A percentile compares a stretch with the other conserved stretches of the same genome.
These are phyloP conservation scores for Channallabes apus DNA, from an alignment of 2,797 vertebrate genomes.

Conservation along the genomic window DNA sequence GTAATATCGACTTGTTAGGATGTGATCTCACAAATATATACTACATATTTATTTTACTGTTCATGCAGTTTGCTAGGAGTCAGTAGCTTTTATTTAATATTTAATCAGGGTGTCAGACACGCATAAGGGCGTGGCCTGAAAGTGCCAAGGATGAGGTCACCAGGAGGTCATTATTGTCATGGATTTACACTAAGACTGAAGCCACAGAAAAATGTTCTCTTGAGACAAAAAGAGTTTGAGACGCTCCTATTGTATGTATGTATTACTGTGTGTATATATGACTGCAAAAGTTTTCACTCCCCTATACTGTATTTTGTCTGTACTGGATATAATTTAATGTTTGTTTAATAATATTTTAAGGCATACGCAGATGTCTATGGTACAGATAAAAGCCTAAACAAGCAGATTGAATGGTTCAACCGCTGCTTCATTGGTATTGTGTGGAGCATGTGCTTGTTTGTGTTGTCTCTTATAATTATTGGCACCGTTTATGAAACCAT, in stretches of 20 bases:
- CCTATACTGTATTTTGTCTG: not conserved
- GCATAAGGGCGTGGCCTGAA: not conserved
- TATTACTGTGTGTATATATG: not conserved
- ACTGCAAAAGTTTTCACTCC: not conserved
- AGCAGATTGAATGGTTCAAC: slow-evolving; percentile 36
- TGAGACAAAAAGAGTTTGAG: not conserved
- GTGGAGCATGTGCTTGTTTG: not conserved
- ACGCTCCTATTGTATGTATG: not conserved
- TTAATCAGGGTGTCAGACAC: not conserved
- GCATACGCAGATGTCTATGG: not conserved
- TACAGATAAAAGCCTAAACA: no score
- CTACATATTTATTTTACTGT: not conserved
- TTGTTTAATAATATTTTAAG: not conserved
- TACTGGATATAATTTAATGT: not conserved
- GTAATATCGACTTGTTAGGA: not conserved
- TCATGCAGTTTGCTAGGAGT: not conserved
- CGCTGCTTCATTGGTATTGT: slow-evolving; percentile 25
- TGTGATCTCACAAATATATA: not conserved
- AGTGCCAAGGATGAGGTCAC: not conserved
- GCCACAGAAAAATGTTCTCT: not conserved
- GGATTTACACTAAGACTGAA: not conserved
- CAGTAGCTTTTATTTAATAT: no score
- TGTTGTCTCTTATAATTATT: not conserved
- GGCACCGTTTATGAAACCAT: not conserved
- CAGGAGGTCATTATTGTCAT: not conserved